These are phyloP conservation scores for Trachythela sp. DNA, from an alignment of 64 coral and sea anemone species.

Conservation along the genomic window DNA sequence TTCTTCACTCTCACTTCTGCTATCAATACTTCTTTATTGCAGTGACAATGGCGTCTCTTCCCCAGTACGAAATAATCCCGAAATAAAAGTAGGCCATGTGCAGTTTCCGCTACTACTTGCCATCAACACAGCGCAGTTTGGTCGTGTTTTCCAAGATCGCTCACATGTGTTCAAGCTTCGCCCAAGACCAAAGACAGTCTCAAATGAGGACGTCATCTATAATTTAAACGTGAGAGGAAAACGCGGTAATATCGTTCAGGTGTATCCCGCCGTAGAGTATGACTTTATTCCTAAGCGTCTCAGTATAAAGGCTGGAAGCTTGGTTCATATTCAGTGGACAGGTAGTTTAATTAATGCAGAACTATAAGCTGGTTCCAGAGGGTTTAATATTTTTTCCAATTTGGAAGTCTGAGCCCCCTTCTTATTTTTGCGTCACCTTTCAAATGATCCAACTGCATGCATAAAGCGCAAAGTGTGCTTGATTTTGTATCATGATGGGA, in stretches of 20 bases:
- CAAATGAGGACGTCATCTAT: not conserved
- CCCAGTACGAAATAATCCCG: not conserved
- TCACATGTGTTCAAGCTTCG: not conserved
- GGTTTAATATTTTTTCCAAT: not conserved
- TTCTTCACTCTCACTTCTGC: too few relatives aligned
- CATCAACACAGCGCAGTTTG: not conserved
- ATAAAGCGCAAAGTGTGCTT: too few relatives aligned
- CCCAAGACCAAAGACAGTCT: not conserved
- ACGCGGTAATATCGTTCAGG: not conserved
- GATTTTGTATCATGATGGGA: too few relatives aligned
- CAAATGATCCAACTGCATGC: too few relatives aligned
- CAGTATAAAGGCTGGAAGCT: not conserved
- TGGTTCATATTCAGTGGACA: not conserved
- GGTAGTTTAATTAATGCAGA: not conserved
- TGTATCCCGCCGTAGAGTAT: not conserved
- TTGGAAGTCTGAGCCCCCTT: too few relatives aligned
- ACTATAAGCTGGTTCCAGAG: not conserved
- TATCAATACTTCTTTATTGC: not conserved
- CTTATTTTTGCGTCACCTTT: too few relatives aligned
- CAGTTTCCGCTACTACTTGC: not conserved
- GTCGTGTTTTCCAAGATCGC: not conserved
- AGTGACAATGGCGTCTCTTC: not conserved
- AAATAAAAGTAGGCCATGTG: not conserved
- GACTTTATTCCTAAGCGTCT: not conserved
- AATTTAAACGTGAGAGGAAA: constrained; percentile 2